Conservation (phyloP, 2,113 vertebrate genomes). For the Neogobius melanostomus region DNA sequence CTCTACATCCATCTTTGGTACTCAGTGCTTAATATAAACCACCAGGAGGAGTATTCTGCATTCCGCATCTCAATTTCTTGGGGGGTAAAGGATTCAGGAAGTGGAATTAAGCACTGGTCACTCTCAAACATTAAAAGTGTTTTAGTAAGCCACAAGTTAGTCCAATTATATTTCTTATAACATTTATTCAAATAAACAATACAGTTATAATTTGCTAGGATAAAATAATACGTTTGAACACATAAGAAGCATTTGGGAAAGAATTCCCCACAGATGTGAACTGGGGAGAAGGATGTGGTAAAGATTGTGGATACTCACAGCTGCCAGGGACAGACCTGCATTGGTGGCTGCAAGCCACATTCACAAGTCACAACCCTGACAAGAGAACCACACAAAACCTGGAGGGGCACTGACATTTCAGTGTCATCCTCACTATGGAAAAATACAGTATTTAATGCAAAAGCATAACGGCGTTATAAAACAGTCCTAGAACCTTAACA, state of each 20-base stretch:
- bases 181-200: constrained; percentile 81
- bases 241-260: constrained; percentile 70
- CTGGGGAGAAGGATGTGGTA: constrained; percentile 59
- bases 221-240: constrained; percentile 75
- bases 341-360: constrained; percentile 57
- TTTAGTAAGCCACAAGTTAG: constrained; percentile 75
- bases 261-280: constrained; percentile 59
- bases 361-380: constrained; percentile 64
- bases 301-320: constrained; percentile 62
- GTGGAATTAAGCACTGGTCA: too few species aligned
- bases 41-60: too few species aligned
- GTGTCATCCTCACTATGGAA: constrained; percentile 52
- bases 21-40: too few species aligned
- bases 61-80: too few species aligned
- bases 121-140: constrained; percentile 32
- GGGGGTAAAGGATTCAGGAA: too few species aligned
- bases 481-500: constrained; percentile 57
- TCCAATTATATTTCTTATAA: constrained; percentile 75
- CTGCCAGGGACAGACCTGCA: constrained; percentile 60
- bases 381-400: constrained; percentile 57
- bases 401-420: constrained; percentile 65
- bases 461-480: constrained; percentile 61
- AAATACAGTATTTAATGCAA: constrained; percentile 57
- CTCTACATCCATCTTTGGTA: constrained; percentile 78
- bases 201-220: constrained; percentile 73